Evolutionary conservation across 1,140 invertebrate genomes (phyloP), one percentile per base, ranked within the genome.

Genomic region (Drosophila funebris): DNA sequence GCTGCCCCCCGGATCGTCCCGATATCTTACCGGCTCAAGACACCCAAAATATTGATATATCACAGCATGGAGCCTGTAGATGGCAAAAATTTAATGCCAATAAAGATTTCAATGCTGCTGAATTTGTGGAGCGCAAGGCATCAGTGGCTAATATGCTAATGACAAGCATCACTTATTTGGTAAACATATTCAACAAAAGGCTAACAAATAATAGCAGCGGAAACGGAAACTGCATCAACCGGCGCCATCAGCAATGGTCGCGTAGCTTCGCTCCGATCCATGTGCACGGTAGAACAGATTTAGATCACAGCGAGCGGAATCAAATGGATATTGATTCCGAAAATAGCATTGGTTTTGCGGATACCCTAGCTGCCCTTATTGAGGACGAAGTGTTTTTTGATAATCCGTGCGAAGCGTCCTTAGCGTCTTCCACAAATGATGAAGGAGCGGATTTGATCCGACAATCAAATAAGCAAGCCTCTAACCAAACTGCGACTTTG

Each of bases 81-180:
- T 37, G 68, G 20, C 72, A 48, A 8, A 68, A 78, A 44, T 67
- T 56, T 16, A 61, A 78, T 52, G 44, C 80, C 13, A 83, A 90
- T 22, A 54, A 56, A 1, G 89, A 92, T 18, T 81, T 82, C 27
- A 62, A 71, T 4, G 57, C 57, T 7, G 83, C 62, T 4, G 82
- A 90, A 5, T 78, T 75, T 41, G 84, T 91, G 6, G 91, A 92
- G 57, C 84, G 93, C 27, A 94, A 94, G 85, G 93, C 94, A 41
- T 93, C 94, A 1, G 94, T 94, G 0, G 93, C 93, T 7, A 91
- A 93, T 44, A 94, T 94, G 93, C 92, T 94, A 0, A 93, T 94
- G 90, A 91, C 92, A 37, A 93, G 94, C 27, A 52, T 94, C 13
- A 92, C 92, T 20, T 94, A 93, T 29, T 18, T 92, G 22, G 92